phyloP scores from a whole-genome alignment of 2,113 vertebrate species.

The Rynchops niger region DNA sequence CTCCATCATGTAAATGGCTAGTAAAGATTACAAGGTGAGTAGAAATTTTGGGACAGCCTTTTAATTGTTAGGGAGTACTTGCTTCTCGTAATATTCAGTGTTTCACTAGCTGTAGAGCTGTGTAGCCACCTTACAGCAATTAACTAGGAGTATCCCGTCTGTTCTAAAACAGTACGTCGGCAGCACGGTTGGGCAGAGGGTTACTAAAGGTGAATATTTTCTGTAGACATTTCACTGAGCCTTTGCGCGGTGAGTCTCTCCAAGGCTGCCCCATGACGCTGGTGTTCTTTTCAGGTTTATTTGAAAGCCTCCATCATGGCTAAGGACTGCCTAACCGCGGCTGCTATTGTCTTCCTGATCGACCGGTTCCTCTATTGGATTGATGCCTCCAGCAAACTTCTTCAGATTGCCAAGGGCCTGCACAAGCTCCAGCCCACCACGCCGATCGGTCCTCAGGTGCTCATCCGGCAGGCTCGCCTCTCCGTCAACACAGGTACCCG shows the following conservation, averaged over 20 bases:
- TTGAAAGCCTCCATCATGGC: conserved; percentile 81
- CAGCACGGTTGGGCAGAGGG: background rate
- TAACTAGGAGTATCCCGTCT: background rate
- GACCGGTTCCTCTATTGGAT: conserved; percentile 91
- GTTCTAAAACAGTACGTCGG: background rate
- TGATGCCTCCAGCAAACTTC: conserved; percentile 81
- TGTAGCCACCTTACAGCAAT: background rate
- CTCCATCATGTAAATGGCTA: background rate
- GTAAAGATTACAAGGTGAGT: background rate
- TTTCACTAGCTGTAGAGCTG: background rate
- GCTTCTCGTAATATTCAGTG: background rate
- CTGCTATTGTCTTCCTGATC: conserved; percentile 83
- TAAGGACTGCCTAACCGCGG: conserved; percentile 69
- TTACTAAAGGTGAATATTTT: background rate
- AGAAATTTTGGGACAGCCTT: background rate
- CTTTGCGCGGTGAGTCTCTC: background rate
- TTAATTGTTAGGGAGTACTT: background rate
- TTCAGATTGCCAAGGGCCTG: conserved; percentile 81
- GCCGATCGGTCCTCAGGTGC: conserved; percentile 88
- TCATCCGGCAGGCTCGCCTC: conserved; percentile 89
- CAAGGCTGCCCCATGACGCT: background rate
- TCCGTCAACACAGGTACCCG: conserved; percentile 82
- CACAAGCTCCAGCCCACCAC: conserved; percentile 75
- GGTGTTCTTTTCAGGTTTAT: conserved; percentile 68
- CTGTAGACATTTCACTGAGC: background rate